Conservation (phyloP, 2,797 vertebrate species). For the Sebastes goodei region DNA sequence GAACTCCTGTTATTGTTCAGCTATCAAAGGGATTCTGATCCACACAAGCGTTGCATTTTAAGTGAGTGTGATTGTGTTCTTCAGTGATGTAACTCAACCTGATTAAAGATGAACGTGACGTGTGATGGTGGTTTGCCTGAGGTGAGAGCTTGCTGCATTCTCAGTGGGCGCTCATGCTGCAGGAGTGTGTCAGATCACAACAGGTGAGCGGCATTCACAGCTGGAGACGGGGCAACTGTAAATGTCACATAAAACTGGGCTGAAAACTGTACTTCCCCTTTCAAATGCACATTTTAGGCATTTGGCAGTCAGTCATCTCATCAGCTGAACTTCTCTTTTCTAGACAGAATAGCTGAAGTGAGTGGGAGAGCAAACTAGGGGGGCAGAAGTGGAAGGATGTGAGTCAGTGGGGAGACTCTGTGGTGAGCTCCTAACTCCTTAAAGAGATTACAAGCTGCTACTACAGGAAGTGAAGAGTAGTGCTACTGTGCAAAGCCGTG, state of each 20-base stretch:
- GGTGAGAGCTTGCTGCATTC: constrained; percentile 23
- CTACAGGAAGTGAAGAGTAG: constrained; percentile 12
- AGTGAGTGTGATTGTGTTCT: background rate
- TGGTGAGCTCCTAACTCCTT: constrained; percentile 24
- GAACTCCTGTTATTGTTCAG: background rate
- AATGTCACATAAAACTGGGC: constrained; percentile 22
- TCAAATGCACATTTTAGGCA: background rate
- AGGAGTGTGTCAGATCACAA: constrained; percentile 33
- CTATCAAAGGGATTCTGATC: background rate
- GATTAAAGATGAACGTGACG: constrained; percentile 30
- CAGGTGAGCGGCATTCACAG: constrained; percentile 31
- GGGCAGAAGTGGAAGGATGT: background rate
- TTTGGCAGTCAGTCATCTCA: background rate
- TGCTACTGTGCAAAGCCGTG: constrained; percentile 2
- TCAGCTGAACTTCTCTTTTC: background rate
- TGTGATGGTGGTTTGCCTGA: background rate
- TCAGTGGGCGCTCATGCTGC: constrained; percentile 23
- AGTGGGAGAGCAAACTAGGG: background rate
- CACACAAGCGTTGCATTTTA: background rate
- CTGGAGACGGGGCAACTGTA: constrained; percentile 1
- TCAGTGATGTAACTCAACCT: constrained; percentile 2
- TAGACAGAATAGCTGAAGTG: background rate
- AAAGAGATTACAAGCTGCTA: constrained; percentile 32
- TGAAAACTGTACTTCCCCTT: background rate
- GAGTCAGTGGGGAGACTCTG: background rate